A percentile compares a stretch with the other conserved stretches of the same genome.
Conservation (phyloP, 2,113 vertebrate genomes). For the Brachypteracias leptosomus region DNA sequence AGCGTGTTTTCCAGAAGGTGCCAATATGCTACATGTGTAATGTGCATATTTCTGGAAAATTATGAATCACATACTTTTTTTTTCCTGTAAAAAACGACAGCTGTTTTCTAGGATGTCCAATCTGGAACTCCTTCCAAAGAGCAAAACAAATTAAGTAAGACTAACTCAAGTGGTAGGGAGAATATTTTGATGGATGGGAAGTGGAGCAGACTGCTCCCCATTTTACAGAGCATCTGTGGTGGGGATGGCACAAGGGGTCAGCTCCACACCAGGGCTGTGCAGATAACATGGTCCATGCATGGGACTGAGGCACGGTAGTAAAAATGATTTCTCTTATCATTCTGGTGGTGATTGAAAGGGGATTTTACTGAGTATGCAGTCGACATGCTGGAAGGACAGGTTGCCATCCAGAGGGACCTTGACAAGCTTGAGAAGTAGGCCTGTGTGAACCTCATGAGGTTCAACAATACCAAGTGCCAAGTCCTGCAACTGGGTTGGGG, state of each 20-base stretch:
- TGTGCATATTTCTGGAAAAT: constrained; percentile 45
- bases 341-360: neutral
- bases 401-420: neutral
- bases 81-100: constrained; percentile 53
- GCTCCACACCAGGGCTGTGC: rapidly evolving
- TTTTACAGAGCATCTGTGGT: neutral
- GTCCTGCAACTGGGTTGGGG: neutral
- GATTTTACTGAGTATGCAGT: neutral
- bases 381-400: neutral
- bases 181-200: neutral
- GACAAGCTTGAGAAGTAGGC: neutral
- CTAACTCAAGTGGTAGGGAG: neutral
- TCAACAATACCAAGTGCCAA: neutral
- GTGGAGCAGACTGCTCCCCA: neutral
- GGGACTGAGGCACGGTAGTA: neutral
- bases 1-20: neutral
- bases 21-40: neutral
- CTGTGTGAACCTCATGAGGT: neutral
- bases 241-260: neutral
- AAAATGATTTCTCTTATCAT: neutral
- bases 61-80: constrained; percentile 36
- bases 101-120: constrained; percentile 49
- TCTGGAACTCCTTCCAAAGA: constrained; percentile 34
- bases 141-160: constrained; percentile 57
- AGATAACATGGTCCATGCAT: rapidly evolving